These are phyloP conservation scores for Pollicipes pollicipes DNA, from an alignment of 1,140 invertebrate genomes.

Conservation along the genomic window DNA sequence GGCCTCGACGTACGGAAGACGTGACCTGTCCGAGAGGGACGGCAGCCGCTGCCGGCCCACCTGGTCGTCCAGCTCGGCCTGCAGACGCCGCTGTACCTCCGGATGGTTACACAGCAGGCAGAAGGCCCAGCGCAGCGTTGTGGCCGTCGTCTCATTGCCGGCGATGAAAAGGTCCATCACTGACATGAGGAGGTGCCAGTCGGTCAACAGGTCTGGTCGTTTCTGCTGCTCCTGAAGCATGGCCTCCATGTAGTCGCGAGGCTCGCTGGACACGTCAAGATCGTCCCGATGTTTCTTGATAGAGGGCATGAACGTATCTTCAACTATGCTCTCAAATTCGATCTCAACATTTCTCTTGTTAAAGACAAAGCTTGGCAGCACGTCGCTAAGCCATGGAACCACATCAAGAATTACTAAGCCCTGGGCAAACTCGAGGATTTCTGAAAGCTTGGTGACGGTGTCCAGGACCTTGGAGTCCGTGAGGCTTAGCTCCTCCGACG, in stretches of 20 bases:
- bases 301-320: neutral
- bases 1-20: too few species aligned
- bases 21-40: too few species aligned
- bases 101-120: too few species aligned
- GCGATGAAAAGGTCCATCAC: neutral
- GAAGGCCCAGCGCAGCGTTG: neutral
- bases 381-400: neutral
- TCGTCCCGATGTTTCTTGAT: neutral
- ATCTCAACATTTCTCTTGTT: neutral
- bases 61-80: too few species aligned
- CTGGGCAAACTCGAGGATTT: neutral
- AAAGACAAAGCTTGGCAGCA: neutral
- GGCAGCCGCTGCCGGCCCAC: too few species aligned
- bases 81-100: too few species aligned
- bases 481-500: slow-evolving; percentile 19
- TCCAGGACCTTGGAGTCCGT: neutral
- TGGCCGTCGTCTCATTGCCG: neutral
- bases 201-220: neutral
- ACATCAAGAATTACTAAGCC: neutral
- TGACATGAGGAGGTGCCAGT: neutral
- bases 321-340: neutral
- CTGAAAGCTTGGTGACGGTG: neutral
- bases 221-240: neutral
- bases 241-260: neutral
- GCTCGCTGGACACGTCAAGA: neutral